These are phyloP conservation scores for Temnothorax longispinosus DNA, from an alignment of 1,140 invertebrate genomes.

Conservation along the genomic window DNA sequence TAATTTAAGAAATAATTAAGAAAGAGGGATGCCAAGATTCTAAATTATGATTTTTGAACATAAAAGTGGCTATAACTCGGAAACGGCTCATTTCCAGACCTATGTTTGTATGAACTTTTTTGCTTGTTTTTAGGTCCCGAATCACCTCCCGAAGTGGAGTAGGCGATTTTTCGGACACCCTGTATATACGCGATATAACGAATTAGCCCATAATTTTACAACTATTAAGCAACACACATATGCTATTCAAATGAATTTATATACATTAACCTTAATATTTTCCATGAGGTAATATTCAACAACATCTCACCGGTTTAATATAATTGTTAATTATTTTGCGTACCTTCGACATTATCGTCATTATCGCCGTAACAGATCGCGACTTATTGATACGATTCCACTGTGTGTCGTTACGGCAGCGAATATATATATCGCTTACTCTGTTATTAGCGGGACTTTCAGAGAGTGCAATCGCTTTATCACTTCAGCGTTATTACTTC, in stretches of 20 bases:
- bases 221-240: background rate
- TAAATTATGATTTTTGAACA: no score
- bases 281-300: background rate
- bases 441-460: constrained; percentile 18
- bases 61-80: no score
- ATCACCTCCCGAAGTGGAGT: no score
- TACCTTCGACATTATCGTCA: background rate
- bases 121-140: no score
- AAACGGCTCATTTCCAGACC: no score
- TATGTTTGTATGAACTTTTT: no score
- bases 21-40: no score
- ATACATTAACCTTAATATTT: background rate
- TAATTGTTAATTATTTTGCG: background rate
- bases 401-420: background rate
- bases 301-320: background rate
- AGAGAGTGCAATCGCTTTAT: constrained; percentile 36
- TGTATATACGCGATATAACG: background rate
- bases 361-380: background rate
- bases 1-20: no score
- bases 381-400: constrained; percentile 12
- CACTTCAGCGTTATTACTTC: constrained; percentile 40
- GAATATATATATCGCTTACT: background rate
- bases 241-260: constrained; percentile 1
- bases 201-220: background rate
- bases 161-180: no score